Base-by-base conservation (phyloP, 2,113 vertebrate species). In the Ptychochromis oligacanthus region DNA sequence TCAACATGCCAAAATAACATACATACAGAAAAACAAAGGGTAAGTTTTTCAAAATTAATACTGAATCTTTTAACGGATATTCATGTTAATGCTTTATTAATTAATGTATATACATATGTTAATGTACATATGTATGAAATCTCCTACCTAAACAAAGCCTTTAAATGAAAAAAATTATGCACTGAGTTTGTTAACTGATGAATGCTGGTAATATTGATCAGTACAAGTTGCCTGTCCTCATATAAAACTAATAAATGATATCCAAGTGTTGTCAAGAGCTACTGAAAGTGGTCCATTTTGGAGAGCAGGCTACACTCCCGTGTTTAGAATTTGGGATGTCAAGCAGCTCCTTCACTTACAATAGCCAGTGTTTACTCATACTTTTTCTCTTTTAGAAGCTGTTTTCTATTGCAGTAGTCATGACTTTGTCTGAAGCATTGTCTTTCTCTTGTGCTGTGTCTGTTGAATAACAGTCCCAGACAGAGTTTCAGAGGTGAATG, bases 401-500 rank as follows among this genome's bases (percentile, higher is more conserved):
- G 31, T 38, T 24, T 83, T 82, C 46, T 12, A 9, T 65, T 75
- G 60, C 84, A 75, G 61, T 11, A 3, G 55, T 82, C 49, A 24
- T 77, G 55, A 75, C 78, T 78, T 55, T 87, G 84, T 75, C 57
- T 75, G 31, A 22, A 43, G 55, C 70, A 75, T 87, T 24, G 77
- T 70, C 52, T 87, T 86, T 83, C 54, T 61, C 17, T 65, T 46
- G 17, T 61, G 7, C 26, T 43, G 40, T 22, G 58, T 81, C 12
- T 75, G 77, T 81, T 88, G 80, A 88, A 70, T 88, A 83, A 84
- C 28, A 38, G 75, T 81, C 46, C 38, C 58, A 61, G 65, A 75
- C 59, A 65, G 38, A 59, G 22, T 52, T 89, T 75, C 82, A 78
- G 78, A 77, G 77, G 40, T 70, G 62, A 87, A 83, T 65, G 54